Evolutionary conservation across 2,888 invertebrate genomes (phyloP), one percentile per base, ranked within the genome.

Genomic region (Amphipyra tragopoginis): DNA sequence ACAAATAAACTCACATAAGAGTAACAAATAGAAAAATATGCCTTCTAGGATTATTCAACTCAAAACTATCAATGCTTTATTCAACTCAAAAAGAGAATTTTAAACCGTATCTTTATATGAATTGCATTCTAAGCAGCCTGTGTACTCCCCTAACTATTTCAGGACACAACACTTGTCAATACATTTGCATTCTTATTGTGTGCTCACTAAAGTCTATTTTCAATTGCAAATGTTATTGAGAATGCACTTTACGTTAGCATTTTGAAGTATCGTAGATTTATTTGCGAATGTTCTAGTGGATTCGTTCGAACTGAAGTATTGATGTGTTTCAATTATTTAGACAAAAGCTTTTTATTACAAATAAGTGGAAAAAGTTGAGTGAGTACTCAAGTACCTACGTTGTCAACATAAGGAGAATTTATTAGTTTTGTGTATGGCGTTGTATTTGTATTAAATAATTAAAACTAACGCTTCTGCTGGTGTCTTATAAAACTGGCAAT

Each of bases 291-390:
- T 61, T 62, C 50, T 58, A 42, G 49, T 49, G 52, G 61, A 39
- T 42, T 38, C 21, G 33, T 51, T 60, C 47, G 39, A 51, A 36
- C 40, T 55, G 51, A 45, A 53, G 61, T 62, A 69, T 54, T 58
- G 62, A 66, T 59, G 65, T 68, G 66, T 75, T 75, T 75, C 79
- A 75, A 77, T 77, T 64, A 77, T 76, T 77, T 69, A 72, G 69
- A 47, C 4, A 60, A 53, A 52, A 45, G 45, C 45, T 64, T 78
- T 75, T 60, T 51, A 51, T 67, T 65, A 48, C 10, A 36, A 21
- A 21, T 21, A 21, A 21, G 21, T n/a, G 3, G 21, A 21, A 36
- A 36, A 11, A 10, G 10, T 36, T 2, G 36, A 36, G 36, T 5
- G 29, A 4, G 7, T 7, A 7, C 48, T 33, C 63, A 2, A 53